Evolutionary conservation across 2,113 vertebrate genomes (phyloP), one percentile per base, ranked within the genome.

Genomic region (Nycticorax nycticorax): DNA sequence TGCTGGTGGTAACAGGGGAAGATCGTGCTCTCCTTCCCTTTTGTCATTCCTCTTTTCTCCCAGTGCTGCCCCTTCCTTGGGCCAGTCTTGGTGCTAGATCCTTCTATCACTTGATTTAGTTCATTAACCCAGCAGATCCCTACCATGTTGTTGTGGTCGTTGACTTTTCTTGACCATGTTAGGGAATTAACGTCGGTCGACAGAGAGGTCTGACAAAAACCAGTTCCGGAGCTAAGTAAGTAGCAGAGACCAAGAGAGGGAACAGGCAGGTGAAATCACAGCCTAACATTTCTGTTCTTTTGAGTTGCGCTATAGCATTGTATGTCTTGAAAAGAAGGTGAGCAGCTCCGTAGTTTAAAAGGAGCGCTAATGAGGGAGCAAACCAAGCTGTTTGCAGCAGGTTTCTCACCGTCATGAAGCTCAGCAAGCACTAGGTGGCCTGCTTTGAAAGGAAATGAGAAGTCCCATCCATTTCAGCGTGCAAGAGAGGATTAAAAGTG

Each of bases 341-440:
- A 79, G 55, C 28, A n/a, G 27, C 60, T 86, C 69, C 9, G 0
- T 22, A 37, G 45, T 67, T 80, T 62, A 55, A 77, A 80, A 30
- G 64, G 63, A 83, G 57, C 5, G 53, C n/a, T 45, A n/a, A 45
- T 2, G 19, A 83, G 22, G 45, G 55, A 83, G 69, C 45, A 72
- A 76, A 87, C 14, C 13, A 10, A 33, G 4, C 3, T 23, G 9
- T 16, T 33, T 41, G 79, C 59, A 32, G 41, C 2, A 7, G 74
- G 47, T 19, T 63, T 60, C 50, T 56, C 19, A 4, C 22, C 59
- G 97, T 53, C 80, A 33, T 84, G 88, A 30, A 45, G 43, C 56
- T 67, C 47, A 28, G 80, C 80, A 64, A 87, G 91, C 96, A 79
- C 91, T 95, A 95, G 96, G 45, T 96, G 97, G 86, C 96, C 92